Evolutionary conservation across 2,888 invertebrate species (phyloP).

Genomic region (Cotesia congregata): DNA sequence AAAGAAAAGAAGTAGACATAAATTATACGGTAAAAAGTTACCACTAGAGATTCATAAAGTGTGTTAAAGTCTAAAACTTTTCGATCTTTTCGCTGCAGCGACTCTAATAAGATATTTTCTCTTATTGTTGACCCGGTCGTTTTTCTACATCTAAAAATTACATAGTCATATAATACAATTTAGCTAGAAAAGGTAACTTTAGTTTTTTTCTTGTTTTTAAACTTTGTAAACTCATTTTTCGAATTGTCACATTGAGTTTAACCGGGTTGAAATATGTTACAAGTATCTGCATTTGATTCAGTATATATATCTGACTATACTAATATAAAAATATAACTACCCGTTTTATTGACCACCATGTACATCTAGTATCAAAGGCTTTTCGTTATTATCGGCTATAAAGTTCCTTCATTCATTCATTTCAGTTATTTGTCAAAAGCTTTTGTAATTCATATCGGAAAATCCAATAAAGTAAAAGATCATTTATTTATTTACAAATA

Average conservation of each 20-base stretch:
- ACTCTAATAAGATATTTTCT: slow-evolving; percentile 32
- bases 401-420: not conserved
- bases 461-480: not conserved
- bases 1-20: not conserved
- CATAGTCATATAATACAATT: slow-evolving; percentile 31
- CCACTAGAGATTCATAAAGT: slow-evolving; percentile 34
- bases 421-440: not conserved
- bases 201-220: not conserved
- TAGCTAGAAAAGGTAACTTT: slow-evolving; percentile 23
- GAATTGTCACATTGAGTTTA: not conserved
- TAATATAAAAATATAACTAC: not conserved
- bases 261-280: not conserved
- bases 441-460: not conserved
- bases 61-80: slow-evolving; percentile 40
- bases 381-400: not conserved
- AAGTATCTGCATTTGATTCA: not conserved
- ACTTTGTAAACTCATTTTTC: not conserved
- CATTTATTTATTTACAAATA: too few species aligned
- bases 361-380: not conserved
- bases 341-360: not conserved
- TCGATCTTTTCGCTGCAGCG: slow-evolving; percentile 35
- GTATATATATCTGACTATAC: not conserved
- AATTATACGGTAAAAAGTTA: slow-evolving; percentile 27
- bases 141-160: slow-evolving; percentile 31
- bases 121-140: slow-evolving; percentile 26